Evolutionary conservation across 2,797 vertebrate genomes (phyloP).

Genomic region (Vespertilio murinus): DNA sequence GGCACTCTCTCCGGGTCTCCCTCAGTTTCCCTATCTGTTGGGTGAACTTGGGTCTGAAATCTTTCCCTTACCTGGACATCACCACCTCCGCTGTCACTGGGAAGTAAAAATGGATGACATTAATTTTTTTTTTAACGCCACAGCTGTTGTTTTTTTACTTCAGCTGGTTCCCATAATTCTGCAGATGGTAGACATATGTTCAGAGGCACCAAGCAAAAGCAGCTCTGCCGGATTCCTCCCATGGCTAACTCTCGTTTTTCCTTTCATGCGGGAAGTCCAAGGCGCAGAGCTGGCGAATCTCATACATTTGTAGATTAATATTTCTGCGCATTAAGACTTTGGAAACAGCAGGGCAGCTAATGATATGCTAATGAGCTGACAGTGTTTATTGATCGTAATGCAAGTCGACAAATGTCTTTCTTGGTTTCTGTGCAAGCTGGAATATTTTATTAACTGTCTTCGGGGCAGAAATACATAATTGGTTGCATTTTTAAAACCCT

Average conservation of each 20-base stretch:
- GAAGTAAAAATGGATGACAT: conserved; percentile 84
- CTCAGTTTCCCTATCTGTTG: not conserved
- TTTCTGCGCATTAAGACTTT: conserved; percentile 81
- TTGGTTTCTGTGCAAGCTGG: conserved; percentile 79
- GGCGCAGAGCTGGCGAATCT: conserved; percentile 73
- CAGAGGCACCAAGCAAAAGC: conserved; percentile 76
- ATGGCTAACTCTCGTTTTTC: conserved; percentile 70
- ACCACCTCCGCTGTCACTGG: conserved; percentile 74
- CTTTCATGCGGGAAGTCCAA: conserved; percentile 79
- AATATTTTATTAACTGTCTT: conserved; percentile 84
- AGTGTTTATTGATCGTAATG: conserved; percentile 86
- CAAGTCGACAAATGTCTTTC: conserved; percentile 83
- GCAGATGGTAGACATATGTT: conserved; percentile 89
- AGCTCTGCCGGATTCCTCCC: conserved; percentile 61
- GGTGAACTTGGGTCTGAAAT: not conserved
- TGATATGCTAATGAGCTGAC: conserved; percentile 86
- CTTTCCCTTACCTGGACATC: conserved; percentile 67
- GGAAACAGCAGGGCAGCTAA: conserved; percentile 84
- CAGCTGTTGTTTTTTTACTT: conserved; percentile 83
- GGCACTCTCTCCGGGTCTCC: not conserved
- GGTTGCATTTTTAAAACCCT: conserved; percentile 77
- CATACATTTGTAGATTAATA: conserved; percentile 84
- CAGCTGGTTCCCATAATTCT: conserved; percentile 83
- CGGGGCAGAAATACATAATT: conserved; percentile 81
- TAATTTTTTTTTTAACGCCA: conserved; percentile 72